Evolutionary conservation across 2,113 vertebrate species (phyloP).

Genomic region (Vulpes vulpes): DNA sequence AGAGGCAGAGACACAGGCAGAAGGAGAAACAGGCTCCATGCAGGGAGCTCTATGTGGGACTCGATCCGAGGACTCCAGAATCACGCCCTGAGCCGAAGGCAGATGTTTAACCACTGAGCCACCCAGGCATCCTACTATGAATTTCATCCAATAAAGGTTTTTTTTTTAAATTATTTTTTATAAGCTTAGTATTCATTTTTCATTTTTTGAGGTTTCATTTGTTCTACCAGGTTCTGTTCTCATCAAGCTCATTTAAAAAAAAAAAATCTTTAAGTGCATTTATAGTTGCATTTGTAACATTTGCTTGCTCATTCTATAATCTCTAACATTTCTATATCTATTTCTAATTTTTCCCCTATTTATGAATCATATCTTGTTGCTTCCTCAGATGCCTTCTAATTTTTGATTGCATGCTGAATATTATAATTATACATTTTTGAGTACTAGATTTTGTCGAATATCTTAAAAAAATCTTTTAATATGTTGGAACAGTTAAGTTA

Average conservation of each 20-base stretch:
- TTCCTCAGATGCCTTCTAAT: neutral
- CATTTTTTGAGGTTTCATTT: neutral
- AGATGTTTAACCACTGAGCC: too few species aligned
- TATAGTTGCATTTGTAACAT: neutral
- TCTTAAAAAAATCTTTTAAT: neutral
- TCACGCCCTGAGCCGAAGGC: too few species aligned
- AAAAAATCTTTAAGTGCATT: neutral
- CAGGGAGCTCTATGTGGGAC: too few species aligned
- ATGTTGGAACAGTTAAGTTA: neutral
- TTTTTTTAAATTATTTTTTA: neutral
- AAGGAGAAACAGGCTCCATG: too few species aligned
- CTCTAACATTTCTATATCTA: neutral
- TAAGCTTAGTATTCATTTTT: neutral
- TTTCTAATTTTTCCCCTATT: neutral
- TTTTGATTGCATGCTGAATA: neutral
- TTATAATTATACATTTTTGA: neutral
- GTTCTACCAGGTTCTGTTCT: neutral
- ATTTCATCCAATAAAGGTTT: neutral
- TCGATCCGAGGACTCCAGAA: too few species aligned
- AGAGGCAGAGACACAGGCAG: too few species aligned
- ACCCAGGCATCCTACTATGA: neutral
- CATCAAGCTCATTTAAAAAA: neutral
- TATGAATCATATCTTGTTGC: neutral
- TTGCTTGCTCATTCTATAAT: neutral
- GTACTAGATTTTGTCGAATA: neutral